Evolutionary conservation across 2,888 invertebrate genomes (phyloP).

Genomic region (Eristalinus sepulchralis): DNA sequence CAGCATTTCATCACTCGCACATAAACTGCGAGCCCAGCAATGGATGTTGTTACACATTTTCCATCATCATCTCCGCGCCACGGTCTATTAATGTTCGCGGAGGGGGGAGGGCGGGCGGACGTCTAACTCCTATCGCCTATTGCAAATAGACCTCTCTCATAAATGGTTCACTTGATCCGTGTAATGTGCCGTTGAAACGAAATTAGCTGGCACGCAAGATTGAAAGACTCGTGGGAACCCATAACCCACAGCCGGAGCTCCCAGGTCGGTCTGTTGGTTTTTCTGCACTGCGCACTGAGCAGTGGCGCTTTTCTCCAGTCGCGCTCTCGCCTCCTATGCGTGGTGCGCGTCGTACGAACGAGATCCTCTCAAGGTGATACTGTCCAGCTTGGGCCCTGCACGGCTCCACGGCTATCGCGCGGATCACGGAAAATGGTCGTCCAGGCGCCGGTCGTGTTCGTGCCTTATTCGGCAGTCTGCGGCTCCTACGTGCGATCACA

Average conservation of each 20-base stretch:
- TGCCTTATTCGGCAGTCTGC: constrained; percentile 60
- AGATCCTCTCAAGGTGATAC: constrained; percentile 68
- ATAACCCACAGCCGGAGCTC: constrained; percentile 26
- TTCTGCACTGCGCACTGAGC: constrained; percentile 5
- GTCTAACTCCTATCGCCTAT: neutral
- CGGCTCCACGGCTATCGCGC: constrained; percentile 34
- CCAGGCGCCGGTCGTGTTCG: constrained; percentile 56
- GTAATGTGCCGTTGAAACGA: constrained; percentile 42
- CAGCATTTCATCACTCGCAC: constrained; percentile 61
- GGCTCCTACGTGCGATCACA: constrained; percentile 42
- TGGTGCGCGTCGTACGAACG: constrained; percentile 40
- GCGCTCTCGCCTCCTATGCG: constrained; percentile 26
- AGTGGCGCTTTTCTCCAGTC: neutral
- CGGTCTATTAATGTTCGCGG: constrained; percentile 38
- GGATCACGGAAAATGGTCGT: constrained; percentile 63
- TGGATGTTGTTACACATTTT: constrained; percentile 66
- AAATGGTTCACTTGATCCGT: constrained; percentile 60
- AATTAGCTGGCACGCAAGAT: constrained; percentile 64
- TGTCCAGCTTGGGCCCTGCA: constrained; percentile 37
- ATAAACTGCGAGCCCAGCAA: constrained; percentile 58
- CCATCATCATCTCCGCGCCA: constrained; percentile 42
- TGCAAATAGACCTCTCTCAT: constrained; percentile 59
- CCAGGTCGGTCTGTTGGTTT: constrained; percentile 27
- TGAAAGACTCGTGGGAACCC: constrained; percentile 65
- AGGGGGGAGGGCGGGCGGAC: constrained; percentile 2